Evolutionary conservation across 2,113 vertebrate species (phyloP).

Genomic region (Axis porcinus): DNA sequence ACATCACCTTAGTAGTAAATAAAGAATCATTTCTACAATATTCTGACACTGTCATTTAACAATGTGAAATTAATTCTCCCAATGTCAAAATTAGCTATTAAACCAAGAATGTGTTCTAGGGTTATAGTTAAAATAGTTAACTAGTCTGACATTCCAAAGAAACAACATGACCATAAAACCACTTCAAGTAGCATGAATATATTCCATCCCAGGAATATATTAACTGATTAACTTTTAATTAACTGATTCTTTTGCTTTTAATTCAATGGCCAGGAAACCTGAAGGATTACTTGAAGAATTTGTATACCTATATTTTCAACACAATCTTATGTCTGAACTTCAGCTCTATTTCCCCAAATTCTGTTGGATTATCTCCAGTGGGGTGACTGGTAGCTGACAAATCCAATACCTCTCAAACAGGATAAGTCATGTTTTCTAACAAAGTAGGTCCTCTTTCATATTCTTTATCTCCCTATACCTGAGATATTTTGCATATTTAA

Average conservation of each 20-base stretch:
- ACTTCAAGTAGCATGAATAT: constrained; percentile 11
- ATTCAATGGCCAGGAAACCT: not conserved
- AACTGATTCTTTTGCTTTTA: constrained; percentile 51
- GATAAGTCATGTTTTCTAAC: not conserved
- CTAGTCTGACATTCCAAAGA: not conserved
- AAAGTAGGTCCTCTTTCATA: not conserved
- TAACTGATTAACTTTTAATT: constrained; percentile 44
- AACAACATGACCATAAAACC: not conserved
- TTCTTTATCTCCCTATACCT: not conserved
- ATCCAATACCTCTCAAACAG: not conserved
- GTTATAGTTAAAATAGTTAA: constrained; percentile 29
- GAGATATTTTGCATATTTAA: not conserved
- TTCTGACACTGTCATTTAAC: not conserved
- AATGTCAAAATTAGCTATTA: constrained; percentile 13
- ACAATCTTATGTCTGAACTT: not conserved
- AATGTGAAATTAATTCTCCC: not conserved
- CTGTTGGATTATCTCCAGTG: not conserved
- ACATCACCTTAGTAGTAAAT: not conserved
- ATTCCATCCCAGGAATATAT: constrained; percentile 4
- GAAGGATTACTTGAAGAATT: not conserved
- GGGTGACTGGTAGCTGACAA: not conserved
- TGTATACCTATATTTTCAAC: not conserved
- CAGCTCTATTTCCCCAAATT: not conserved
- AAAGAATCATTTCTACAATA: not conserved
- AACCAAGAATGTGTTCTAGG: not conserved